Base-by-base conservation (phyloP, 2,888 invertebrate genomes). In the Opisthograptis luteolata region DNA sequence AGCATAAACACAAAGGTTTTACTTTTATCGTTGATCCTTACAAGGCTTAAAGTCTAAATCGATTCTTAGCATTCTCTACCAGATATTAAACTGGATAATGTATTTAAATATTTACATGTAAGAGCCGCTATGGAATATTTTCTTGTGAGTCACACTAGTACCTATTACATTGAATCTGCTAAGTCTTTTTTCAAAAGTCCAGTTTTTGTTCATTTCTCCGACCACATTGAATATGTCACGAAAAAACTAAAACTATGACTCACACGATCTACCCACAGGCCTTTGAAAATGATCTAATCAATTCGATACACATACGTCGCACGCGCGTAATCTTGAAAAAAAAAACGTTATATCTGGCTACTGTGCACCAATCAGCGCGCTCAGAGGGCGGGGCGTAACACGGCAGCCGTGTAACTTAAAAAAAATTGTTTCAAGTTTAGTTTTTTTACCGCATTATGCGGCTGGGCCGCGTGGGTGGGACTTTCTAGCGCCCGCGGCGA, bases 401-500 rank as follows among this genome's bases (percentile, higher is more conserved):
- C 87, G 73, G 88, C 78, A 70, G 87, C 79, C 74, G 70, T 27
- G 41, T 56, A 34, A 35, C 41, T 46, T 47, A 44, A 53, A 55
- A 58, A 59, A 55, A n/a, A n/a, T n/a, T n/a, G n/a, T n/a, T n/a
- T 45, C 54, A 42, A 47, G 60, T 70, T 76, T 73, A n/a, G n/a
- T 76, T 75, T 74, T 70, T 73, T 71, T 69, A 64, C 64, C 53
- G 61, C 51, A 44, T 49, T 48, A 68, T 68, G 73, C 69, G 71
- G 66, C 64, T 72, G 69, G 62, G 66, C 60, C 62, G 79, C 79
- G 88, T 88, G 86, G 88, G 90, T 81, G 87, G 84, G 81, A 87
- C 88, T 88, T 87, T 89, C 89, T 88, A 86, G 75, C 67, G 81
- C 87, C 79, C 65, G 76, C 73, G 79, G 86, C 77, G 66, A 65